Conservation (phyloP, 2,888 invertebrate species). For the Nowickia ferox region DNA sequence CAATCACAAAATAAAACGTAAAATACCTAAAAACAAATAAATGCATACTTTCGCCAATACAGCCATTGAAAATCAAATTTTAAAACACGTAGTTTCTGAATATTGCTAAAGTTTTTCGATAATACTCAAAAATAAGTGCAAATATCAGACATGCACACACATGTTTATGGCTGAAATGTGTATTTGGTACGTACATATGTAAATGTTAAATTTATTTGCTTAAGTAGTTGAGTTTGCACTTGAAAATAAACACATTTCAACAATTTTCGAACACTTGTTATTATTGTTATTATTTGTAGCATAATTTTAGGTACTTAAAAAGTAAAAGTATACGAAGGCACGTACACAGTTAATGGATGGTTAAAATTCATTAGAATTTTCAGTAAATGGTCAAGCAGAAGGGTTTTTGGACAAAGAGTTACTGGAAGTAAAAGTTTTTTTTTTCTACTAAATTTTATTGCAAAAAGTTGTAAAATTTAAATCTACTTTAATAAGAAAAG, state of each 20-base stretch:
- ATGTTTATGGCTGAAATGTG: constrained; percentile 41
- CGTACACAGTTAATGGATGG: constrained; percentile 47
- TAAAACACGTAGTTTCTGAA: constrained; percentile 62
- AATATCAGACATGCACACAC: constrained; percentile 39
- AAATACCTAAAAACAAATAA: constrained; percentile 28
- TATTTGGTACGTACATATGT: not conserved
- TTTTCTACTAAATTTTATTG: not conserved
- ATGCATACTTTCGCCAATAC: not conserved
- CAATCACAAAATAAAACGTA: not conserved
- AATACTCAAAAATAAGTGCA: constrained; percentile 80
- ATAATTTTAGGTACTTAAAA: constrained; percentile 71
- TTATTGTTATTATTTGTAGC: constrained; percentile 64
- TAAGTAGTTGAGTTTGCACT: constrained; percentile 47
- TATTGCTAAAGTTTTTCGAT: constrained; percentile 81
- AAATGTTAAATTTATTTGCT: constrained; percentile 28
- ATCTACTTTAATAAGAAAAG: not conserved
- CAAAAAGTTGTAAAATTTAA: too few relatives aligned
- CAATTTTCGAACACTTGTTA: constrained; percentile 65
- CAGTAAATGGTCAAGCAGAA: not conserved
- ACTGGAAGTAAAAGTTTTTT: not conserved
- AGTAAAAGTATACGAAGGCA: constrained; percentile 49
- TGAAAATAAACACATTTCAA: constrained; percentile 66
- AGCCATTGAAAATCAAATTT: constrained; percentile 45
- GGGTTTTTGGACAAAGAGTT: constrained; percentile 13
- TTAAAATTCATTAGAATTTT: constrained; percentile 49